These are phyloP conservation scores for Bradynema listronoti DNA, from an alignment of 1,140 invertebrate genomes.

Conservation along the genomic window DNA sequence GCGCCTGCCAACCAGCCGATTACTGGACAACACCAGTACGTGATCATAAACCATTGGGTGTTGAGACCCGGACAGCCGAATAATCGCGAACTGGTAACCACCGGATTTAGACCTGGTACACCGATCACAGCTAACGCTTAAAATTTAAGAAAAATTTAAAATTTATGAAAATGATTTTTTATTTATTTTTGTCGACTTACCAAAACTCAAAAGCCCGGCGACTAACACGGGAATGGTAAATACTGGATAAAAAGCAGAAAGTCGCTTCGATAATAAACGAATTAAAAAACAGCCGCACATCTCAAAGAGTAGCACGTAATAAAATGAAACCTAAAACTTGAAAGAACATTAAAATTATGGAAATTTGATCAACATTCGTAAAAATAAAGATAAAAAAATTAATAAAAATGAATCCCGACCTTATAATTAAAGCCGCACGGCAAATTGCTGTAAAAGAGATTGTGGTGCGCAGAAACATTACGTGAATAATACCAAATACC, in stretches of 20 bases:
- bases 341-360: neutral
- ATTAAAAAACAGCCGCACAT: constrained; percentile 27
- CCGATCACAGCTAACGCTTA: constrained; percentile 43
- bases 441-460: constrained; percentile 30
- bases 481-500: constrained; percentile 44
- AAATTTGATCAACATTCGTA: constrained; percentile 5
- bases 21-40: constrained; percentile 23
- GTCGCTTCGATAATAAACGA: constrained; percentile 15
- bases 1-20: constrained; percentile 37
- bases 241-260: neutral
- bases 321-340: constrained; percentile 39
- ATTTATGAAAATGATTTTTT: constrained; percentile 2
- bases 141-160: constrained; percentile 19
- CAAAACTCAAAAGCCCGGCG: constrained; percentile 38
- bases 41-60: constrained; percentile 31
- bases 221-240: constrained; percentile 34
- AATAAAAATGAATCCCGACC: constrained; percentile 22
- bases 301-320: constrained; percentile 39
- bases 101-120: constrained; percentile 51
- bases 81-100: constrained; percentile 40
- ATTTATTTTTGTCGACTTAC: constrained; percentile 15
- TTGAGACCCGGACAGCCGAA: constrained; percentile 40
- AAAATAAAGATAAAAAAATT: neutral
- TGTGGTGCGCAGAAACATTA: constrained; percentile 37
- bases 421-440: constrained; percentile 43